phyloP scores from a whole-genome alignment of 1,140 invertebrate genomes.

The Procambarus clarkii region DNA sequence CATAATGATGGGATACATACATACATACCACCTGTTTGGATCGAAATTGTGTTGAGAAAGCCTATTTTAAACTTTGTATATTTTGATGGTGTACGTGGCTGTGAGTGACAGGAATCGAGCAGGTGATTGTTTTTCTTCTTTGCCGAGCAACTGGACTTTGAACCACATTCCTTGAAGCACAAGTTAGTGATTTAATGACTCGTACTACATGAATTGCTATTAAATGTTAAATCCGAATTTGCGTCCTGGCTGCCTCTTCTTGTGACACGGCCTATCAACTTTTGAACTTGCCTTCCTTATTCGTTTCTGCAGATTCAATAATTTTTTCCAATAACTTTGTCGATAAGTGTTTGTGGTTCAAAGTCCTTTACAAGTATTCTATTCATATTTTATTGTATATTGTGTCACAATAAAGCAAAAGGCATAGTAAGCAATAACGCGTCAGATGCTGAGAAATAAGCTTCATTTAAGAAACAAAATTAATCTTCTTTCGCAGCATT shows the following conservation, averaged over 20 bases:
- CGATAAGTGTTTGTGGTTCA: not conserved
- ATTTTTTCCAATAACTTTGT: not conserved
- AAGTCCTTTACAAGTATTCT: not conserved
- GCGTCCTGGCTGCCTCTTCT: not conserved
- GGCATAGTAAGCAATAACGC: not conserved
- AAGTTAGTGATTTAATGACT: not conserved
- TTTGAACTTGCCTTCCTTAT: not conserved
- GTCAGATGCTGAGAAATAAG: not conserved
- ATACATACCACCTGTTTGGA: too few relatives aligned
- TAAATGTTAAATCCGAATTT: not conserved
- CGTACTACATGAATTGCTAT: not conserved
- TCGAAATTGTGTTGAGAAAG: too few relatives aligned
- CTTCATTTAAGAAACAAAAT: not conserved
- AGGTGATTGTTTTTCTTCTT: constrained; percentile 11
- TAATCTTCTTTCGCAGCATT: not conserved
- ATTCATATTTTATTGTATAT: not conserved
- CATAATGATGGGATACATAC: too few relatives aligned
- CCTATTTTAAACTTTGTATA: not conserved
- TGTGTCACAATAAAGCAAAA: not conserved
- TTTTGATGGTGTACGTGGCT: not conserved
- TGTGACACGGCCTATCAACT: not conserved
- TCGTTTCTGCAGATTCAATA: not conserved
- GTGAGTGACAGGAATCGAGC: constrained; percentile 13
- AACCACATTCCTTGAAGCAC: not conserved
- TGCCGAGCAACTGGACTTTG: constrained; percentile 12